Conservation (phyloP, 2,888 invertebrate species). For the Microctonus aethiopoides region DNA sequence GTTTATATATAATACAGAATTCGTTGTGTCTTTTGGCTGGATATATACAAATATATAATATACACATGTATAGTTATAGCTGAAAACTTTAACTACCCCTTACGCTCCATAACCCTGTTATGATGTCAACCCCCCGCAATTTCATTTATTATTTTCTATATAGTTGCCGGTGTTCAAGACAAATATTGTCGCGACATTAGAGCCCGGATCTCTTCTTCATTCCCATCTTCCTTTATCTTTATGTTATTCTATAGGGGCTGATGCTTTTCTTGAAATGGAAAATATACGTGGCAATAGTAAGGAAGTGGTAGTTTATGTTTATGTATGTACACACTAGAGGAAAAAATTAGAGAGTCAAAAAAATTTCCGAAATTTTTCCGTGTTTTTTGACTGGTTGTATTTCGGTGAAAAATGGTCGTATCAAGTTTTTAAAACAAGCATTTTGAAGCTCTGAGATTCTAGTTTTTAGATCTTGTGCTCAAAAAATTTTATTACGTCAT, state of each 20-base stretch:
- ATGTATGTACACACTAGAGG: too few species aligned
- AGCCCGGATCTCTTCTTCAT: constrained; percentile 29
- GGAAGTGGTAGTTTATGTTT: constrained; percentile 31
- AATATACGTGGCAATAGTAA: neutral
- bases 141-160: constrained; percentile 60
- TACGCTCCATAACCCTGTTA: constrained; percentile 64
- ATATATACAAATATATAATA: neutral
- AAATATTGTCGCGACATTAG: constrained; percentile 61
- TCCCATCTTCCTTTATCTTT: constrained; percentile 28
- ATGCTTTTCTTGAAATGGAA: neutral
- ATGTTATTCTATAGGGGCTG: constrained; percentile 46
- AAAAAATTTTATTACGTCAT: too few species aligned
- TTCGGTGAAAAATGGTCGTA: too few species aligned
- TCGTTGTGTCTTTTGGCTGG: neutral
- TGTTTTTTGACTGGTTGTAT: too few species aligned
- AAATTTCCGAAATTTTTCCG: neutral
- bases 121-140: constrained; percentile 50
- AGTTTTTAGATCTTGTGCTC: too few species aligned
- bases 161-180: constrained; percentile 51
- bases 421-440: too few species aligned
- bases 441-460: too few species aligned
- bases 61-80: constrained; percentile 41
- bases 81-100: constrained; percentile 63
- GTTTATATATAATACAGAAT: too few species aligned
- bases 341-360: too few species aligned